Conservation (phyloP, 1,140 invertebrate species). For the Papilio glaucus region DNA sequence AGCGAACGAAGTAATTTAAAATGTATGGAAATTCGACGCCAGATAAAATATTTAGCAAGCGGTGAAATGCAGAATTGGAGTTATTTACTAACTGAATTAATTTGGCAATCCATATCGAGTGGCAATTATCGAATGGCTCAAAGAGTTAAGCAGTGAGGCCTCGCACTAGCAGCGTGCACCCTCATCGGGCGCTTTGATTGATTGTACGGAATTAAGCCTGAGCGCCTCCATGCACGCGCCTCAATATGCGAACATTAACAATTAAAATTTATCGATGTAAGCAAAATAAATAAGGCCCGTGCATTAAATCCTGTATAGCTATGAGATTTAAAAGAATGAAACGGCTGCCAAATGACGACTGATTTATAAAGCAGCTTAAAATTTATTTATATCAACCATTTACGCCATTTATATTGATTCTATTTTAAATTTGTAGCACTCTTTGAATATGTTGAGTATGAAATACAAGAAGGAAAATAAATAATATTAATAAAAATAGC, state of each 20-base stretch:
- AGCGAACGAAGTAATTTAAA: conserved; percentile 62
- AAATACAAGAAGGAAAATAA: background rate
- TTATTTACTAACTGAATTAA: conserved; percentile 65
- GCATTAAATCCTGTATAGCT: conserved; percentile 22
- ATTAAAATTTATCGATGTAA: conserved; percentile 39
- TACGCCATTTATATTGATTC: background rate
- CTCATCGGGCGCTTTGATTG: conserved; percentile 72
- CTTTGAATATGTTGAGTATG: background rate
- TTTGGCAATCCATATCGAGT: conserved; percentile 62
- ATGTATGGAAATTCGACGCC: conserved; percentile 71
- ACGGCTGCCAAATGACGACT: conserved; percentile 9
- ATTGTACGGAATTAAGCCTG: conserved; percentile 73
- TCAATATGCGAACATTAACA: conserved; percentile 32
- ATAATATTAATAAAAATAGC: background rate
- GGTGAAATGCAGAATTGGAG: conserved; percentile 47
- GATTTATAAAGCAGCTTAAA: conserved; percentile 18
- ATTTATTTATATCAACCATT: conserved; percentile 28
- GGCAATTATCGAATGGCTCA: conserved; percentile 60
- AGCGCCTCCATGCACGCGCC: conserved; percentile 39
- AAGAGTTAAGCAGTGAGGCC: conserved; percentile 62
- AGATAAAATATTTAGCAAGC: conserved; percentile 65
- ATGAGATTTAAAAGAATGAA: conserved; percentile 32
- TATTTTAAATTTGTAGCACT: background rate
- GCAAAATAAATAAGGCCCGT: conserved; percentile 34
- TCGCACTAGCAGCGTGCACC: conserved; percentile 57